Percentiles rank a stretch among this genome's conserved stretches.
phyloP scores from a whole-genome alignment of 2,113 vertebrate species.

The Gnathonemus longibarbis region DNA sequence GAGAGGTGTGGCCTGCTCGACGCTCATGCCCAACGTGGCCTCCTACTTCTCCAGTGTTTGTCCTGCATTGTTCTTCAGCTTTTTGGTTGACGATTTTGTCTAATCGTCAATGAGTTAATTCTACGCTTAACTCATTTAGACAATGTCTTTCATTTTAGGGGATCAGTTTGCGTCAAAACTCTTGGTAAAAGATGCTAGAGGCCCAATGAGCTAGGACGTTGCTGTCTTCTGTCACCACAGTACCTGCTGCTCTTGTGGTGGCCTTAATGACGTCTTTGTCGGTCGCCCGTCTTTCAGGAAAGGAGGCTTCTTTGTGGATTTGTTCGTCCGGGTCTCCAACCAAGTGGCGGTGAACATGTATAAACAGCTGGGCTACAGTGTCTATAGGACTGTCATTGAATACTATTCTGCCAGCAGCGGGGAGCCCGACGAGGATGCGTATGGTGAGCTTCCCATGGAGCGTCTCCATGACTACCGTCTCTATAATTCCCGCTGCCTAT shows the following conservation, averaged over 20 bases:
- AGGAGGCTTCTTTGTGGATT: slow-evolving; percentile 91
- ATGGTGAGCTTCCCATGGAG: slow-evolving; percentile 60
- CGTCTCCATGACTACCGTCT: neutral
- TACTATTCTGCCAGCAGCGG: slow-evolving; percentile 94
- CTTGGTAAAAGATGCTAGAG: neutral
- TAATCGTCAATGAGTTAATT: neutral
- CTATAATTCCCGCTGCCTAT: neutral
- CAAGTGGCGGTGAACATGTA: slow-evolving; percentile 97
- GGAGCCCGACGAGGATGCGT: slow-evolving; percentile 90
- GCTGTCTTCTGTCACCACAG: neutral
- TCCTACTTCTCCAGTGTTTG: neutral
- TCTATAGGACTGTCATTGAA: slow-evolving; percentile 88
- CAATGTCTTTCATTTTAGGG: neutral
- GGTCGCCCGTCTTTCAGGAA: slow-evolving; percentile 61
- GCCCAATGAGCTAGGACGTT: neutral
- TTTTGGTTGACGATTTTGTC: neutral
- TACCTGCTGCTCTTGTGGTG: neutral
- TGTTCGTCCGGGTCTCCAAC: slow-evolving; percentile 94
- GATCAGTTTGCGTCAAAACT: neutral
- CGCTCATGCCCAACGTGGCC: neutral
- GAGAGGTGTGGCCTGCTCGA: slow-evolving; percentile 67
- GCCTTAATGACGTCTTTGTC: neutral
- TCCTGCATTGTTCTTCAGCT: neutral
- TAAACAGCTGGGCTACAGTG: slow-evolving; percentile 89
- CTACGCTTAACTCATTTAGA: neutral